Evolutionary conservation across 1,140 invertebrate species (phyloP).

Genomic region (Drosophila carrolli): DNA sequence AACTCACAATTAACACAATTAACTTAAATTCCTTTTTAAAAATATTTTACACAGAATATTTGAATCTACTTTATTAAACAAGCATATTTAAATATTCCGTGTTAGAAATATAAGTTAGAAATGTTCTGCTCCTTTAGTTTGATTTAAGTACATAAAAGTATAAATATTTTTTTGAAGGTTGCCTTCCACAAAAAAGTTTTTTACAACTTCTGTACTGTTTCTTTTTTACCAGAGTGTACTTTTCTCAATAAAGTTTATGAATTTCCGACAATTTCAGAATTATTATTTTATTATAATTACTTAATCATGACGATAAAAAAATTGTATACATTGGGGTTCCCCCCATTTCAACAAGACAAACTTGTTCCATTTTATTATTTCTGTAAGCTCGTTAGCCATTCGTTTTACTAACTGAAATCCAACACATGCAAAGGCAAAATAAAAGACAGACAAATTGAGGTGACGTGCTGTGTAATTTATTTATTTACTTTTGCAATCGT

Average conservation of each 20-base stretch:
- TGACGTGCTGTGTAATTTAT: slow-evolving; percentile 28
- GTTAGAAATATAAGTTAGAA: too few species aligned
- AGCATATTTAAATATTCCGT: too few species aligned
- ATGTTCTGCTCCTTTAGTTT: too few species aligned
- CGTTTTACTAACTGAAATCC: slow-evolving; percentile 19
- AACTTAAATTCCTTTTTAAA: neutral
- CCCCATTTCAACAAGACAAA: slow-evolving; percentile 15
- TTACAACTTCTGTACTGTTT: neutral
- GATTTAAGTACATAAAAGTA: too few species aligned
- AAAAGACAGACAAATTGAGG: slow-evolving; percentile 17
- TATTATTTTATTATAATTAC: slow-evolving; percentile 14
- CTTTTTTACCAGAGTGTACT: too few species aligned
- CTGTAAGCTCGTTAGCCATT: slow-evolving; percentile 1
- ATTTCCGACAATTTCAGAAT: slow-evolving; percentile 9
- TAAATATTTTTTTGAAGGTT: too few species aligned
- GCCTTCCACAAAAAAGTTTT: too few species aligned
- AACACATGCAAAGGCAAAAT: slow-evolving; percentile 14
- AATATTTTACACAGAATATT: neutral
- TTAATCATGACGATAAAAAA: slow-evolving; percentile 1
- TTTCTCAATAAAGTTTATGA: slow-evolving; percentile 1
- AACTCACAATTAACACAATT: too few species aligned
- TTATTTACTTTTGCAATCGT: slow-evolving; percentile 27
- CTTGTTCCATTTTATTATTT: slow-evolving; percentile 14
- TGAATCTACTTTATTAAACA: too few species aligned
- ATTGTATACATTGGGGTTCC: slow-evolving; percentile 12